Evolutionary conservation across 2,888 invertebrate species (phyloP).

Genomic region (Tetragonisca angustula): DNA sequence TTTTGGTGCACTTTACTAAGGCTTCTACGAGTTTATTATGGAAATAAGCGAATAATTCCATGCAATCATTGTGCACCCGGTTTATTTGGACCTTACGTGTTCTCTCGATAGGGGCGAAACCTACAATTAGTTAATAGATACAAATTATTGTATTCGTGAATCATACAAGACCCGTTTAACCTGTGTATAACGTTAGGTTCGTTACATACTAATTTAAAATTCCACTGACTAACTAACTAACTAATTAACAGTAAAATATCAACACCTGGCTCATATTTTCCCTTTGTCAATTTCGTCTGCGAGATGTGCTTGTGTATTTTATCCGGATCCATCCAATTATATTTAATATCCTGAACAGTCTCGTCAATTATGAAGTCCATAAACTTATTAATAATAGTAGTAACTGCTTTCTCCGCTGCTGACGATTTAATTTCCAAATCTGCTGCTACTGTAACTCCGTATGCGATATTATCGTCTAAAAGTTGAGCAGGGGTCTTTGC

Average conservation of each 20-base stretch:
- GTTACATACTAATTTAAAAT: no score
- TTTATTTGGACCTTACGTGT: constrained; percentile 86
- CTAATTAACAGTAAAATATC: not conserved
- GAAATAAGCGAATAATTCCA: constrained; percentile 92
- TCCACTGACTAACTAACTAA: not conserved
- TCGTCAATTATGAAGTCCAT: constrained; percentile 87
- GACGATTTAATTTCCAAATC: constrained; percentile 87
- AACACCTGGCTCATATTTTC: constrained; percentile 86
- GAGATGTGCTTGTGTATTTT: constrained; percentile 87
- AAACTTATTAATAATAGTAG: constrained; percentile 91
- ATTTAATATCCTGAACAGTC: constrained; percentile 86
- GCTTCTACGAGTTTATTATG: constrained; percentile 90
- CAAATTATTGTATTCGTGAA: not conserved
- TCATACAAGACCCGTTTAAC: not conserved
- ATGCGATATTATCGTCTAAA: constrained; percentile 87
- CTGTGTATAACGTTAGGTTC: not conserved
- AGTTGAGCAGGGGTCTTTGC: constrained; percentile 88
- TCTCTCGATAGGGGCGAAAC: constrained; percentile 88
- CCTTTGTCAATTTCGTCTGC: constrained; percentile 84
- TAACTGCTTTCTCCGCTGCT: constrained; percentile 91
- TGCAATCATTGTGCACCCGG: constrained; percentile 89
- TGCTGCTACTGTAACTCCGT: constrained; percentile 85
- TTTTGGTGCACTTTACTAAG: constrained; percentile 90
- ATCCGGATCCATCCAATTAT: constrained; percentile 88
- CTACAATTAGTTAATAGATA: constrained; percentile 77